Evolutionary conservation across 2,797 vertebrate species (phyloP).

Genomic region (Eulemur albifrons): DNA sequence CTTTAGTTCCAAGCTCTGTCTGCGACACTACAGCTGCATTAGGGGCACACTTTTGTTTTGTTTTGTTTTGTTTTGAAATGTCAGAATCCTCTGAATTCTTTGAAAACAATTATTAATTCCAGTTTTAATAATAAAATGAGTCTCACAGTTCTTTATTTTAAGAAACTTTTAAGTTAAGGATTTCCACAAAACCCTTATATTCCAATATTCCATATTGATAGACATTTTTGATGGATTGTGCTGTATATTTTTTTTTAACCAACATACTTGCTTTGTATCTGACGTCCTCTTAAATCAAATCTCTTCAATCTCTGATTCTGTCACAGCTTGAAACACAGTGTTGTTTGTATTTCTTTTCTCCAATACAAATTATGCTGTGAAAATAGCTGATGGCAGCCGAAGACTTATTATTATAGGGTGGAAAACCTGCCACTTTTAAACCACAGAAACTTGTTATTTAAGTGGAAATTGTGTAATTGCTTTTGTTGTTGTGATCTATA

Average conservation of each 20-base stretch:
- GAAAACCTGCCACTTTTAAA: background rate
- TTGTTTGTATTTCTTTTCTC: constrained; percentile 34
- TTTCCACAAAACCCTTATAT: background rate
- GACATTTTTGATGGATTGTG: background rate
- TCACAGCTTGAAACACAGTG: background rate
- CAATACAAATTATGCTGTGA: constrained; percentile 26
- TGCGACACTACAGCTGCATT: background rate
- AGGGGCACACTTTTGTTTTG: no score
- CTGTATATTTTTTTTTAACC: background rate
- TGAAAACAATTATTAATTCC: background rate
- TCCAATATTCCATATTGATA: background rate
- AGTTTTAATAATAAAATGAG: background rate
- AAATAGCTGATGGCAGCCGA: background rate
- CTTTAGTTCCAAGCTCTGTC: background rate
- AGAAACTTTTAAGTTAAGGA: background rate
- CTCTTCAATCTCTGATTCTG: background rate
- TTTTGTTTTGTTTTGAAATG: background rate
- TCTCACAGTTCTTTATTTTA: background rate
- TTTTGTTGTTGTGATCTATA: constrained; percentile 10
- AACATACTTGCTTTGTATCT: background rate
- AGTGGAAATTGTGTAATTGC: constrained; percentile 17
- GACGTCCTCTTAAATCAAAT: background rate
- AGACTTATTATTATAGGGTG: background rate
- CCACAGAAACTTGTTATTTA: constrained; percentile 36
- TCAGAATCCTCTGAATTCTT: background rate